These are phyloP conservation scores for Odontophorus gujanensis DNA, from an alignment of 2,113 vertebrate species.

Conservation along the genomic window DNA sequence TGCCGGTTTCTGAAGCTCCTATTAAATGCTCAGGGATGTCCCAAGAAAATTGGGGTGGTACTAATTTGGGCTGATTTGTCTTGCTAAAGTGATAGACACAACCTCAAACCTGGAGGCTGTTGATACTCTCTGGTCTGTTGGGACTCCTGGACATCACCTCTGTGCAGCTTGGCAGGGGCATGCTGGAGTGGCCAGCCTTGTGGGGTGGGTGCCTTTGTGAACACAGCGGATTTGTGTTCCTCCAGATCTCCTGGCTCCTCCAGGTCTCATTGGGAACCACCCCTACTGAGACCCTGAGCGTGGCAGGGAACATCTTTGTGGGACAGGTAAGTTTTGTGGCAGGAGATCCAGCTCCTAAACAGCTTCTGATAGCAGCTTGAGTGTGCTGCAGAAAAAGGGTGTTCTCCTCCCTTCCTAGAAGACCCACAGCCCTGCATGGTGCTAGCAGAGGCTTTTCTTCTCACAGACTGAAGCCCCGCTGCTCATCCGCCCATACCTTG, in stretches of 20 bases:
- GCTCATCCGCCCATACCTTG: slow-evolving; percentile 90
- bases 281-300: slow-evolving; percentile 90
- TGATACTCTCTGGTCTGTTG: neutral
- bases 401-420: neutral
- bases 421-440: neutral
- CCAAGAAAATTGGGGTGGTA: neutral
- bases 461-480: slow-evolving; percentile 89
- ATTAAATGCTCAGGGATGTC: neutral
- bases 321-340: slow-evolving; percentile 86
- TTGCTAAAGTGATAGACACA: neutral
- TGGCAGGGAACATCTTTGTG: slow-evolving; percentile 96
- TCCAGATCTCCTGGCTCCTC: slow-evolving; percentile 92
- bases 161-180: neutral
- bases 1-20: neutral
- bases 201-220: neutral
- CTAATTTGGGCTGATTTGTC: neutral
- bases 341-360: neutral
- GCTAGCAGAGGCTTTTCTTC: neutral
- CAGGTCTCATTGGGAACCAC: slow-evolving; percentile 92
- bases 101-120: fast-evolving
- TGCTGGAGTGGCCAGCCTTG: neutral
- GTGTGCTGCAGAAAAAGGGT: neutral
- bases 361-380: neutral
- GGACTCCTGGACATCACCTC: neutral
- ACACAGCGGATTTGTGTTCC: neutral